phyloP scores from a whole-genome alignment of 2,797 vertebrate genomes.

The Danio kyathit region DNA sequence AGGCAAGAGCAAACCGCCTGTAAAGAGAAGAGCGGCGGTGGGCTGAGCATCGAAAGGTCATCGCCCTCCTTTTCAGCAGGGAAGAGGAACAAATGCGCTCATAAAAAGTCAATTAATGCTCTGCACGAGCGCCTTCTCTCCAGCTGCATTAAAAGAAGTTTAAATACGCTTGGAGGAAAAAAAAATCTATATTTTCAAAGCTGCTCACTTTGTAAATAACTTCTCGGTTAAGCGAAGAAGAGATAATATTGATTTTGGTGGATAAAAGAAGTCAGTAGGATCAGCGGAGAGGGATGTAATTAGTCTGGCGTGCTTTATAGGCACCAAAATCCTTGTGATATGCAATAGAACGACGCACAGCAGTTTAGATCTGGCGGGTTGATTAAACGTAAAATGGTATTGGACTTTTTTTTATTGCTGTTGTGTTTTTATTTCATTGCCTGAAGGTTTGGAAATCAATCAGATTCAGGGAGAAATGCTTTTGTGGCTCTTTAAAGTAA shows the following conservation, averaged over 20 bases:
- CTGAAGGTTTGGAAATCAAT: constrained; percentile 61
- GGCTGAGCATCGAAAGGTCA: constrained; percentile 33
- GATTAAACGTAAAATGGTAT: constrained; percentile 65
- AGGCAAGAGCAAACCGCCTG: constrained; percentile 12
- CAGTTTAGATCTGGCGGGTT: constrained; percentile 62
- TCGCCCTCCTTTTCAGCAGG: neutral
- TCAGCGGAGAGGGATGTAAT: neutral
- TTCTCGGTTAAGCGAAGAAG: constrained; percentile 26
- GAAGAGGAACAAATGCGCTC: constrained; percentile 40
- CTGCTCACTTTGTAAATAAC: constrained; percentile 32
- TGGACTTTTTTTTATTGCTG: constrained; percentile 46
- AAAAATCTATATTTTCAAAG: constrained; percentile 47
- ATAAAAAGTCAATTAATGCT: constrained; percentile 40
- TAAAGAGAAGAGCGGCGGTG: constrained; percentile 5
- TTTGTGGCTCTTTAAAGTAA: constrained; percentile 61
- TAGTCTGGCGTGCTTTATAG: constrained; percentile 29
- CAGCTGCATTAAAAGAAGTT: constrained; percentile 11
- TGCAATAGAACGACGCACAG: constrained; percentile 44
- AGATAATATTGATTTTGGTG: constrained; percentile 28
- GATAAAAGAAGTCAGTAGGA: constrained; percentile 18
- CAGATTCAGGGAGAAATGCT: constrained; percentile 63
- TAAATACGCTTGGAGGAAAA: constrained; percentile 21
- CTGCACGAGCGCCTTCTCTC: constrained; percentile 12
- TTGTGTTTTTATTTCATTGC: constrained; percentile 65
- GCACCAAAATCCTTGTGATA: constrained; percentile 34